Base-by-base conservation (phyloP, 1,140 invertebrate genomes). In the Temnothorax longispinosus region DNA sequence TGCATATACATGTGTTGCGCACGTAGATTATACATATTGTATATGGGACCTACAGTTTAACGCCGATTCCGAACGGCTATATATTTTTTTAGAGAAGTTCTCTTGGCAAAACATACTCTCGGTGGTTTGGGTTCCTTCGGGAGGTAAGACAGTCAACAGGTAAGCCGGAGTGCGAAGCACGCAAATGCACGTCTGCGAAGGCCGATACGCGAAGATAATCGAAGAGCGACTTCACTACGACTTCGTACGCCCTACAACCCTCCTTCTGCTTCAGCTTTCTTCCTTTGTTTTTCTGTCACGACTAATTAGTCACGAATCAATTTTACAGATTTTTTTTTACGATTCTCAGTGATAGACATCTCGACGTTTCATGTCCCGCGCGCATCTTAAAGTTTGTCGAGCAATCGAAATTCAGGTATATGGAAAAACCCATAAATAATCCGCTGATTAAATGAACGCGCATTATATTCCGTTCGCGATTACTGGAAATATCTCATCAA, bases 141-240 rank as follows among this genome's bases (percentile, higher is more conserved):
- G 60, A 58, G 52, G 44, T 47, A 69, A 78, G 84, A 81, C 65
- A 78, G 50, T 74, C 50, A 81, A 81, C 62, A 69, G 75, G 64
- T 67, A 38, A 47, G 15, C 4, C 38, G 41, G 38, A 32, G 44
- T 11, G 44, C 11, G 21, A 41, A 27, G 64, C 41, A 62, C n/a
- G 21, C 41, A 38, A 67, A 18, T 54, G 60, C 32, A 35, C 18
- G 47, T 72, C 56, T 21, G 41, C 52, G 15, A 82, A 65, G 21
- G 56, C 35, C 38, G 10, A 38, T n/a, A 38, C 4, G 6, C 41
- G 32, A 65, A 15, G n/a, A 54, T n/a, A 62, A 65, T 78, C 35
- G 15, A 44, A 11, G 18, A 67, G 7, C 13, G 10, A 50, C 13
- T 56, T 11, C 21, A 21, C 7, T 21, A 10, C 7, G 11, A 75